Evolutionary conservation across 2,113 vertebrate species (phyloP), one percentile per base, ranked within the genome.

Genomic region (Mirza zaza): DNA sequence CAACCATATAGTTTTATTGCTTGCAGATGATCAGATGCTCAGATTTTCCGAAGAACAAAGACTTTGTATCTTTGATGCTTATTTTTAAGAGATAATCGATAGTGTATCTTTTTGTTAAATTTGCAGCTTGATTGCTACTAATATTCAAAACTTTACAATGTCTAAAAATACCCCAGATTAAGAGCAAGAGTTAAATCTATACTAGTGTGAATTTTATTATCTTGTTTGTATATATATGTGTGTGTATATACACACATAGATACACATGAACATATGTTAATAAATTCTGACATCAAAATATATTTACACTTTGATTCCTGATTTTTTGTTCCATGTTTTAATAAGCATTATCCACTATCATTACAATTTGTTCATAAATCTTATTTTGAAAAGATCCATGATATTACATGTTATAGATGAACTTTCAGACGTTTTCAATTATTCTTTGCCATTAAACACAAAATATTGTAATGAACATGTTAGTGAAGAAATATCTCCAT

Each of bases 291-390:
- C 6, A 34, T 85, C 8, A 80, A 93, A 93, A 50, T 57, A 3
- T 82, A 80, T 80, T 84, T 85, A 73, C 6, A 39, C 34, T 80
- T 87, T 95, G 39, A 87, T 77, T 93, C 21, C 34, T 89, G 36
- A 36, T 63, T 92, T 91, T 90, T 90, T 42, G 90, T 70, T 91
- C 91, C 39, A 87, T 57, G 73, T 42, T 76, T 94, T 95, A 70
- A 67, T 80, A 75, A 87, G 76, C 76, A 92, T 83, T 4, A 94
- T 90, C 29, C 0, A 32, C 39, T 61, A 27, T 34, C 17, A 81
- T 76, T 68, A 85, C 0, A 91, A 57, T 91, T 84, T 95, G 21
- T 76, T 92, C 13, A 82, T 39, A 82, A 95, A 81, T 29, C 20
- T 59, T 79, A 55, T 48, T 79, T 96, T 84, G 27, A 88, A 94